A percentile compares a stretch with the other conserved stretches of the same genome.
phyloP scores from a whole-genome alignment of 2,113 vertebrate species.

The Pelmatolapia mariae region DNA sequence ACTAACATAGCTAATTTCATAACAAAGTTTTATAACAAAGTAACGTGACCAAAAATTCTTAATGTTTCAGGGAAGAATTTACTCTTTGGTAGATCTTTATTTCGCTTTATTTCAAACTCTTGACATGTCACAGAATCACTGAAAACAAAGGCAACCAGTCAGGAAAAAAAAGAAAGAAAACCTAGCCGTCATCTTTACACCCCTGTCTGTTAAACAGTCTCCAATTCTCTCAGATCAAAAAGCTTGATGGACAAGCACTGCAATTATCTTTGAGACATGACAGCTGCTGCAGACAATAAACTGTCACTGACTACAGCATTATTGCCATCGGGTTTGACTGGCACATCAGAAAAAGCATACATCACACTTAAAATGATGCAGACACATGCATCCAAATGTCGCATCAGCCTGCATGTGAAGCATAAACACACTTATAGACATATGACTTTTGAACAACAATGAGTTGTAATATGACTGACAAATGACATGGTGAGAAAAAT shows the following conservation, averaged over 20 bases:
- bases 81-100: background rate
- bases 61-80: background rate
- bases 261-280: conserved; percentile 40
- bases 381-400: background rate
- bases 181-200: background rate
- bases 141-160: background rate
- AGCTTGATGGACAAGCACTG: conserved; percentile 41
- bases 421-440: background rate
- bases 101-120: background rate
- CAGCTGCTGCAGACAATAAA: conserved; percentile 24
- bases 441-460: background rate
- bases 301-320: conserved; percentile 4
- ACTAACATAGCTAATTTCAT: background rate
- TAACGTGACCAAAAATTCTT: background rate
- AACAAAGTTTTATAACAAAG: background rate
- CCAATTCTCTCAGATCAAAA: conserved; percentile 13
- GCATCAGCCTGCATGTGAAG: background rate
- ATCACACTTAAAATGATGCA: background rate
- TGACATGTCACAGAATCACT: background rate
- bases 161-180: background rate
- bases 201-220: background rate
- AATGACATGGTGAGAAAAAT: background rate
- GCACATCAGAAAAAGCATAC: background rate
- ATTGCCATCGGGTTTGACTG: conserved; percentile 25
- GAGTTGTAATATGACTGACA: background rate